Evolutionary conservation across 2,113 vertebrate species (phyloP).

Genomic region (Muscicapa adusta): DNA sequence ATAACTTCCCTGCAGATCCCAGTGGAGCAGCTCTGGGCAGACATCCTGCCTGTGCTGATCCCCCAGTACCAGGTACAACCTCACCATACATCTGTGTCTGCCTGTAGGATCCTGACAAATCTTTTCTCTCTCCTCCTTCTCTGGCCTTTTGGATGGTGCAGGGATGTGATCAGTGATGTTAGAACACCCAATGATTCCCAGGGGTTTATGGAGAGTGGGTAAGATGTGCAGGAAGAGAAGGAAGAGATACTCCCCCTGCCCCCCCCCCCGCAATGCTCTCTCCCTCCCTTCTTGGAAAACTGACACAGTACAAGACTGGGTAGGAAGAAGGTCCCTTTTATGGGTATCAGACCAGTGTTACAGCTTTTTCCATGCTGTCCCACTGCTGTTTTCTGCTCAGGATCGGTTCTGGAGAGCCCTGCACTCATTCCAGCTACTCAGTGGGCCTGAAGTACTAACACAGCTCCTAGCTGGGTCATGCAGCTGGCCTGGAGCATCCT

Average conservation of each 20-base stretch:
- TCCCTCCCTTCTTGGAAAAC: neutral
- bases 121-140: neutral
- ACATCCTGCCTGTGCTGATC: neutral
- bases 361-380: neutral
- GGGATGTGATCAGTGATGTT: neutral
- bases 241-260: neutral
- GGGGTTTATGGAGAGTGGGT: neutral
- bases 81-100: conserved; percentile 38
- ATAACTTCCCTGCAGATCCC: conserved; percentile 61
- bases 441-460: neutral
- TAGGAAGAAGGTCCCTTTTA: neutral
- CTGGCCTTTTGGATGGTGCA: neutral
- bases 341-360: too few species aligned
- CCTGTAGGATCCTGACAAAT: neutral
- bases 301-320: neutral
- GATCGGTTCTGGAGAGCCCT: neutral
- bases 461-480: neutral
- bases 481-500: neutral
- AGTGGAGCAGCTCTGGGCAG: conserved; percentile 16
- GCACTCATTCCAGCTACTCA: neutral
- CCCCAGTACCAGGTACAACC: neutral
- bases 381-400: neutral
- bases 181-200: fast-evolving
- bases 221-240: neutral
- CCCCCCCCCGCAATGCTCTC: neutral